These are phyloP conservation scores for Nomada fucata DNA, from an alignment of 2,888 invertebrate genomes.

Conservation along the genomic window DNA sequence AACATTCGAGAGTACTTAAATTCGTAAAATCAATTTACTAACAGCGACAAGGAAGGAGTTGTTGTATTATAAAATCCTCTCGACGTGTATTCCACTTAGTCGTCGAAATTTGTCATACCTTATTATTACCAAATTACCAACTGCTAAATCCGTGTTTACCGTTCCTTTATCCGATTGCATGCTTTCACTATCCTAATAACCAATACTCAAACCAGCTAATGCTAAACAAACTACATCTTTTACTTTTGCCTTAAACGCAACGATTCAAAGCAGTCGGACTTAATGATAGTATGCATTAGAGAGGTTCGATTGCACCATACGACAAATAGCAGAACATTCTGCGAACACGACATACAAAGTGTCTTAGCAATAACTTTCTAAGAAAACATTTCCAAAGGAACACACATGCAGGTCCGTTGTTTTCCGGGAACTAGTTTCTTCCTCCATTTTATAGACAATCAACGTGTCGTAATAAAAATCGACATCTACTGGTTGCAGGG, in stretches of 20 bases:
- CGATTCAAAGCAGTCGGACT: slow-evolving; percentile 9
- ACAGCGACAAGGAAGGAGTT: too few relatives aligned
- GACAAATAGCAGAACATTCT: slow-evolving; percentile 26
- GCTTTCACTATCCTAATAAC: slow-evolving; percentile 5
- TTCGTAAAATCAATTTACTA: neutral
- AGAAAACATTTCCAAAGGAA: slow-evolving; percentile 28
- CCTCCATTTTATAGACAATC: neutral
- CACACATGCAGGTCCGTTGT: slow-evolving; percentile 6
- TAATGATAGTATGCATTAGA: slow-evolving; percentile 29
- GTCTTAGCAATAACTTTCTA: slow-evolving; percentile 29
- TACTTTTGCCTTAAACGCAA: neutral
- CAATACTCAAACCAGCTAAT: neutral
- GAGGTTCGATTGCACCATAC: slow-evolving; percentile 30
- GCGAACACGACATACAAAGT: slow-evolving; percentile 19
- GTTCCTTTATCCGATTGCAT: neutral
- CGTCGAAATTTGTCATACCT: neutral
- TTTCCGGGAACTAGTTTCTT: slow-evolving; percentile 1
- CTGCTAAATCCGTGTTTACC: neutral
- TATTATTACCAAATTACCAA: neutral
- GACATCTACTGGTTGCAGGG: too few relatives aligned
- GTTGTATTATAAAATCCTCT: neutral
- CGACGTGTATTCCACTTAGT: neutral
- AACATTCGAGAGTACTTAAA: neutral
- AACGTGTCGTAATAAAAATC: too few relatives aligned
- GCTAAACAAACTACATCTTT: slow-evolving; percentile 6